Evolutionary conservation across 2,797 vertebrate species (phyloP), one percentile per base, ranked within the genome.

Genomic region (Thaleichthys pacificus): DNA sequence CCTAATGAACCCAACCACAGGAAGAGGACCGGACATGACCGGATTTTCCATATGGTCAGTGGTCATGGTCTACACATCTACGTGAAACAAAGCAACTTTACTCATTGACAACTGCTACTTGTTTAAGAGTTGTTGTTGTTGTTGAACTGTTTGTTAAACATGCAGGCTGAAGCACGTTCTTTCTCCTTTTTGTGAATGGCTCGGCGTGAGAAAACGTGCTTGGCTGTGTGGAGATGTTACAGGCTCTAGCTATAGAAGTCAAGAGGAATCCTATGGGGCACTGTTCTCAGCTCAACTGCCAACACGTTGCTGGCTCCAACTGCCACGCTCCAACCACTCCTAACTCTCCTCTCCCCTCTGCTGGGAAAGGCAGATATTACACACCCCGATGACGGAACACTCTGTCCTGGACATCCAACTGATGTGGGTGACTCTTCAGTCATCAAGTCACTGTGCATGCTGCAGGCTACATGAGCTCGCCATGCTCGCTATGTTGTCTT

Each of bases 271-370:
- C 76, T 78, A 73, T 62, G 68, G 80, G 76, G 66, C 60, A 78
- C 72, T 6, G 65, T 78, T 73, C 72, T 77, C 66, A 85, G 75
- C 71, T 77, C 65, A 85, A 80, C 74, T 81, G 76, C 85, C 83
- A 86, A 82, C 82, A 80, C 82, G 78, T 79, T 85, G 84, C 21
- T 64, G 65, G 85, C 84, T 87, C 86, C 77, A 82, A 84, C 88
- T 91, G 86, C 80, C 85, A 83, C 87, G 90, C 83, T 87, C 26
- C 24, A 80, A 84, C 84, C 76, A 90, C 91, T 91, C 83, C 87
- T 92, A 85, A 92, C 92, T 93, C 92, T 93, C 87, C 91, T 92
- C 84, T 93, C 90, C 93, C 93, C 93, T 93, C 93, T 94, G 91
- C 93, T 94, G 93, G 91, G 79, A 86, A 93, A 93, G 93, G 93